Evolutionary conservation across 2,113 vertebrate genomes (phyloP).

Genomic region (Nothocercus nigrocapillus): DNA sequence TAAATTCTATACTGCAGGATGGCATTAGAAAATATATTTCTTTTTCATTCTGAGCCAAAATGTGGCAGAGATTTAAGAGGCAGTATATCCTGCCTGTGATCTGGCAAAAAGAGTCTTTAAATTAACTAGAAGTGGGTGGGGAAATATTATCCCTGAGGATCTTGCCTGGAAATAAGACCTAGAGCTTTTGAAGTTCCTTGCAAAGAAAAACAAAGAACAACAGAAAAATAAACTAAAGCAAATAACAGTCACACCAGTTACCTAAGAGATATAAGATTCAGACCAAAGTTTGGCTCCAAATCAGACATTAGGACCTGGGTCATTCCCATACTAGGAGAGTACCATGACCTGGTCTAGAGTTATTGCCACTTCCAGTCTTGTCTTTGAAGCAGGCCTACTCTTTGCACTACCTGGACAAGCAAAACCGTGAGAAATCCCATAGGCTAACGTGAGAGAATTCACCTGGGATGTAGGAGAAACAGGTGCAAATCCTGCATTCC

Average conservation of each 20-base stretch:
- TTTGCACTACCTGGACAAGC: neutral
- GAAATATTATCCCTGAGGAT: slow-evolving; percentile 54
- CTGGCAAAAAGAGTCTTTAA: slow-evolving; percentile 26
- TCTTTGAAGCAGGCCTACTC: neutral
- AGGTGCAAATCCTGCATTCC: neutral
- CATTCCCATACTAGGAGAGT: rapidly evolving
- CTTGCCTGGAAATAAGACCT: slow-evolving; percentile 39
- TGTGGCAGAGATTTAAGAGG: slow-evolving; percentile 2
- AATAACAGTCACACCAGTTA: neutral
- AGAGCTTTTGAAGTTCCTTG: slow-evolving; percentile 50
- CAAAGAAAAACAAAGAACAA: neutral
- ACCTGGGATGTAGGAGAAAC: neutral
- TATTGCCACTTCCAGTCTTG: neutral
- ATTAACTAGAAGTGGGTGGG: slow-evolving; percentile 54
- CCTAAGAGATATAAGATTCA: neutral
- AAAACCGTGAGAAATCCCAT: neutral
- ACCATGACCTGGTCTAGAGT: neutral
- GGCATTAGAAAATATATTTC: neutral
- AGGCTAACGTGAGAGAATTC: neutral
- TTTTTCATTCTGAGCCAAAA: slow-evolving; percentile 6
- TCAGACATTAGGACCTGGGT: neutral
- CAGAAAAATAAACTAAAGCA: neutral
- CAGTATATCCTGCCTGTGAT: slow-evolving; percentile 15
- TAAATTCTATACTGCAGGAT: neutral
- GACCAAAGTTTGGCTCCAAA: neutral